Conservation (phyloP, 1,140 invertebrate species). For the Drosophila gunungcola region DNA sequence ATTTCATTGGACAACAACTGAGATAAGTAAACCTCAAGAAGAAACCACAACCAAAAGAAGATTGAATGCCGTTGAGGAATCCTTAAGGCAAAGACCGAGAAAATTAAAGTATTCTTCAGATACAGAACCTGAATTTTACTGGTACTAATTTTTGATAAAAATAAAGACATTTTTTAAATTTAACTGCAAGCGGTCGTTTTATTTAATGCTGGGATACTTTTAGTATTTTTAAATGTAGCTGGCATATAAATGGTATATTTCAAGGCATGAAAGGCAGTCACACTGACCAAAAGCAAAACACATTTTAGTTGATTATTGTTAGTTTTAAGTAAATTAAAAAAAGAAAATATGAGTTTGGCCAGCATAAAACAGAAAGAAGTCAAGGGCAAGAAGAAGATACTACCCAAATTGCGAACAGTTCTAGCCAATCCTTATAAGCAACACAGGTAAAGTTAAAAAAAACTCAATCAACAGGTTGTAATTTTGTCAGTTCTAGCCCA, state of each 20-base stretch:
- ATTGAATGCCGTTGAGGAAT: slow-evolving; percentile 23
- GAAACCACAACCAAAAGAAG: slow-evolving; percentile 12
- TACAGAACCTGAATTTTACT: slow-evolving; percentile 61
- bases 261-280: not conserved
- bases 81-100: slow-evolving; percentile 28
- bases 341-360: slow-evolving; percentile 51
- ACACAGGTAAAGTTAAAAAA: slow-evolving; percentile 35
- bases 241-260: not conserved
- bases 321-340: not conserved
- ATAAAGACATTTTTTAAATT: not conserved
- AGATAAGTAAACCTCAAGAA: not conserved
- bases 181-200: not conserved
- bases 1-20: not conserved
- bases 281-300: slow-evolving; percentile 5
- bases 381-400: slow-evolving; percentile 64
- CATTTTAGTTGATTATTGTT: slow-evolving; percentile 20
- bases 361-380: slow-evolving; percentile 60
- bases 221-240: not conserved
- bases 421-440: slow-evolving; percentile 71
- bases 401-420: slow-evolving; percentile 60
- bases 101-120: slow-evolving; percentile 58
- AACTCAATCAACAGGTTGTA: not conserved
- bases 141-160: slow-evolving; percentile 5
- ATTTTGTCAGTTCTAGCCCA: slow-evolving; percentile 37
- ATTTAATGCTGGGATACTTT: not conserved